phyloP scores from a whole-genome alignment of 2,888 invertebrate genomes.

The Dioctria rufipes region DNA sequence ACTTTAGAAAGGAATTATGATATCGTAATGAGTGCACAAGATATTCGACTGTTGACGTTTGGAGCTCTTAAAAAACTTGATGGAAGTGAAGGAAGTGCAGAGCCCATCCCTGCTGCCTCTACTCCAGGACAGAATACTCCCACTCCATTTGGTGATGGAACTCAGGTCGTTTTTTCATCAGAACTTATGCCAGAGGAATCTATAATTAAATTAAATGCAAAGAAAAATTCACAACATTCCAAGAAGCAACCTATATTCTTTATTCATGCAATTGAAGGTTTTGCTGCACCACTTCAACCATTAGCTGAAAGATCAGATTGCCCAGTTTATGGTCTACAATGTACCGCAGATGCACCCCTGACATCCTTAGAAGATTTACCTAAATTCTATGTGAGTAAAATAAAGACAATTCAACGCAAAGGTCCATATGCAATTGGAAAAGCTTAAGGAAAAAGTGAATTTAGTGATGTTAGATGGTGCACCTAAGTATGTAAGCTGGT shows the following conservation, averaged over 20 bases:
- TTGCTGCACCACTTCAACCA: constrained; percentile 79
- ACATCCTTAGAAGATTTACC: constrained; percentile 82
- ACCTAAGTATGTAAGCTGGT: constrained; percentile 84
- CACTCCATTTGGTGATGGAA: constrained; percentile 71
- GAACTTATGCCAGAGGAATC: constrained; percentile 84
- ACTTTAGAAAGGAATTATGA: constrained; percentile 94
- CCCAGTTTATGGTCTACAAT: constrained; percentile 92
- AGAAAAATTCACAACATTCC: constrained; percentile 73
- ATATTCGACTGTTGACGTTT: constrained; percentile 89
- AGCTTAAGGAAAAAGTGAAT: constrained; percentile 69
- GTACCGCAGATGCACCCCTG: constrained; percentile 83
- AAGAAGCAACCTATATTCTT: constrained; percentile 76
- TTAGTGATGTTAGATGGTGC: constrained; percentile 92
- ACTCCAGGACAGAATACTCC: constrained; percentile 62
- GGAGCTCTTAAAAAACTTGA: constrained; percentile 77
- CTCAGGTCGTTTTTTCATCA: constrained; percentile 74
- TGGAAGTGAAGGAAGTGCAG: constrained; percentile 62
- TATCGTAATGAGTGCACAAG: constrained; percentile 89
- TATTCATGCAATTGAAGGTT: constrained; percentile 92
- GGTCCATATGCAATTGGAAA: constrained; percentile 92
- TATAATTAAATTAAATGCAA: constrained; percentile 76
- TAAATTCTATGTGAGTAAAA: constrained; percentile 79
- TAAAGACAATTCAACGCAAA: constrained; percentile 82
- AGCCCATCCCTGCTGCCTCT: constrained; percentile 55
- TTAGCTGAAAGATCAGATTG: constrained; percentile 82